phyloP scores from a whole-genome alignment of 2,888 invertebrate genomes.

The Callinectes sapidus region DNA sequence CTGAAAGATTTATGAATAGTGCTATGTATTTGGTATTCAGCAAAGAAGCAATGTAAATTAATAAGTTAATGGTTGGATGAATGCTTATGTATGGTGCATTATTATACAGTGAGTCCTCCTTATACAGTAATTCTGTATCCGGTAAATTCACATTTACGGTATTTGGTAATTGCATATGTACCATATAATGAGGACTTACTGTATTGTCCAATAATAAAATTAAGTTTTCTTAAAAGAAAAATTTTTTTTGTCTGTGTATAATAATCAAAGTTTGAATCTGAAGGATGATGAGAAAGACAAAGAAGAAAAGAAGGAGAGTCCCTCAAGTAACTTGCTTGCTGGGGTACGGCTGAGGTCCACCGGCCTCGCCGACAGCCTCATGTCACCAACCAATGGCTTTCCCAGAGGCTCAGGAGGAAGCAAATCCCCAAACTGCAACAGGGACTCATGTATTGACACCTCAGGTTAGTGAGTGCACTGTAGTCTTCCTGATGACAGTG shows the following conservation, averaged over 20 bases:
- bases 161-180: too few relatives aligned
- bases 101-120: too few relatives aligned
- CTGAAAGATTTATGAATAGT: too few relatives aligned
- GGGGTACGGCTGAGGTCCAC: slow-evolving; percentile 76
- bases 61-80: background rate
- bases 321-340: slow-evolving; percentile 52
- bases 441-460: slow-evolving; percentile 64
- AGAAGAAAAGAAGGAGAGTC: slow-evolving; percentile 62
- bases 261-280: background rate
- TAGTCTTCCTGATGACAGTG: background rate
- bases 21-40: too few relatives aligned
- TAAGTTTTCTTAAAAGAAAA: background rate
- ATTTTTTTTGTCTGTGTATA: background rate
- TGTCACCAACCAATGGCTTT: slow-evolving; percentile 77
- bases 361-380: slow-evolving; percentile 75
- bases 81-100: background rate
- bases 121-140: too few relatives aligned
- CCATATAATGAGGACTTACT: too few relatives aligned
- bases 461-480: slow-evolving; percentile 45
- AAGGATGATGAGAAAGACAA: slow-evolving; percentile 65
- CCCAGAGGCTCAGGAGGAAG: slow-evolving; percentile 75
- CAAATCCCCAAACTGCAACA: slow-evolving; percentile 63
- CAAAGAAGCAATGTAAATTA: too few relatives aligned
- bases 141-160: too few relatives aligned
- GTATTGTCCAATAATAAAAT: background rate